Percentiles rank a stretch among this genome's conserved stretches.
Conservation (phyloP, 2,113 vertebrate genomes). For the Solea senegalensis region DNA sequence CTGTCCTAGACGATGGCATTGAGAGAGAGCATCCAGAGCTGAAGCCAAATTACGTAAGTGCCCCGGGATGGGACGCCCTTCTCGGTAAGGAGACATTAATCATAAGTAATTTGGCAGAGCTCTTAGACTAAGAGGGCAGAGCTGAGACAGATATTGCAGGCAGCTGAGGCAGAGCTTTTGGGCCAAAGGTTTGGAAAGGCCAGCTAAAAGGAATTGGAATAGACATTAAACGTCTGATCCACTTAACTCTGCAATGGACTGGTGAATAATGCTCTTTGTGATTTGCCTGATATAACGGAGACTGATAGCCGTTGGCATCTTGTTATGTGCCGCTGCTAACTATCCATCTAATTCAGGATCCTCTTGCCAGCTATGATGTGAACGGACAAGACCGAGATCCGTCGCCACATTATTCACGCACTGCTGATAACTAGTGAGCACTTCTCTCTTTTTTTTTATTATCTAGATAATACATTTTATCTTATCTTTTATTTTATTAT, state of each 20-base stretch:
- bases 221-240: slow-evolving; percentile 71
- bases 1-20: slow-evolving; percentile 94
- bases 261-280: slow-evolving; percentile 71
- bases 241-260: slow-evolving; percentile 60
- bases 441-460: not conserved
- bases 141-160: slow-evolving; percentile 60
- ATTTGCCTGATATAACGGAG: slow-evolving; percentile 64
- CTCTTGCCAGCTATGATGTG: slow-evolving; percentile 91
- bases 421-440: slow-evolving; percentile 92
- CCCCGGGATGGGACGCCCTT: slow-evolving; percentile 58
- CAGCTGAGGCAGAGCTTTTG: slow-evolving; percentile 37
- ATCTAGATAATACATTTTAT: too few relatives aligned
- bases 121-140: slow-evolving; percentile 51
- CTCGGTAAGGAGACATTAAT: slow-evolving; percentile 68
- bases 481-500: not conserved
- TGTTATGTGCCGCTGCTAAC: slow-evolving; percentile 48
- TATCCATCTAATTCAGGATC: slow-evolving; percentile 84
- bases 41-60: slow-evolving; percentile 95
- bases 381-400: slow-evolving; percentile 91
- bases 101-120: slow-evolving; percentile 72
- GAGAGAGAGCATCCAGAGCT: slow-evolving; percentile 93
- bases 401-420: slow-evolving; percentile 88
- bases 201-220: slow-evolving; percentile 63
- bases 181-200: slow-evolving; percentile 66
- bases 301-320: slow-evolving; percentile 57